These are phyloP conservation scores for Motacilla tschutschensis DNA, from an alignment of 2,113 vertebrate genomes.

Conservation along the genomic window DNA sequence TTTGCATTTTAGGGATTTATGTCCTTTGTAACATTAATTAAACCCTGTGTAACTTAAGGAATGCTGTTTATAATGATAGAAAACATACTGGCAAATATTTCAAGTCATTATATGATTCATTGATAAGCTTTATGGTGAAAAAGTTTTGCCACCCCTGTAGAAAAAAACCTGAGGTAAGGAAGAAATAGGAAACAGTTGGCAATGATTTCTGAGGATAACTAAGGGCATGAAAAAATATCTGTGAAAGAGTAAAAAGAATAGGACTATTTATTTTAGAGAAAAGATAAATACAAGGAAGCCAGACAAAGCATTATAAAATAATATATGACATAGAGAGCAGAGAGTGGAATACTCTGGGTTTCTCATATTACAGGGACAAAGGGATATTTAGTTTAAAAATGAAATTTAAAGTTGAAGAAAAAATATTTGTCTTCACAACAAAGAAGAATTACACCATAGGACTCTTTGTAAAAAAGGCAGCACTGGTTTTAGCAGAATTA, in stretches of 20 bases:
- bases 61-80: background rate
- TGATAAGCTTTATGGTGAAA: background rate
- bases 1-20: background rate
- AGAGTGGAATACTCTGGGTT: background rate
- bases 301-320: constrained; percentile 46
- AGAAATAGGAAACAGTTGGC: constrained; percentile 2
- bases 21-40: background rate
- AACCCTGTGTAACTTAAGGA: background rate
- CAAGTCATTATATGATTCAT: background rate
- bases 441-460: background rate
- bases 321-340: background rate
- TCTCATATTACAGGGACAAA: constrained; percentile 41
- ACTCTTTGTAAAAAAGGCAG: constrained; percentile 9
- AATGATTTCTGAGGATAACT: background rate
- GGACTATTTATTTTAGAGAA: constrained; percentile 14
- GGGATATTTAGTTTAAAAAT: constrained; percentile 19
- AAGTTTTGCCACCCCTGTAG: background rate
- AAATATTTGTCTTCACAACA: constrained; percentile 16
- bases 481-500: background rate
- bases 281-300: constrained; percentile 27
- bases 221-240: background rate
- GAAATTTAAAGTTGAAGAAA: constrained; percentile 6
- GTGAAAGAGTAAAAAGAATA: background rate
- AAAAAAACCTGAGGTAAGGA: background rate
- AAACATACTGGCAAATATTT: background rate